Percentiles rank a stretch among this genome's conserved stretches.
These are phyloP conservation scores for Hycleus phaleratus DNA, from an alignment of 1,140 invertebrate genomes.

Conservation along the genomic window DNA sequence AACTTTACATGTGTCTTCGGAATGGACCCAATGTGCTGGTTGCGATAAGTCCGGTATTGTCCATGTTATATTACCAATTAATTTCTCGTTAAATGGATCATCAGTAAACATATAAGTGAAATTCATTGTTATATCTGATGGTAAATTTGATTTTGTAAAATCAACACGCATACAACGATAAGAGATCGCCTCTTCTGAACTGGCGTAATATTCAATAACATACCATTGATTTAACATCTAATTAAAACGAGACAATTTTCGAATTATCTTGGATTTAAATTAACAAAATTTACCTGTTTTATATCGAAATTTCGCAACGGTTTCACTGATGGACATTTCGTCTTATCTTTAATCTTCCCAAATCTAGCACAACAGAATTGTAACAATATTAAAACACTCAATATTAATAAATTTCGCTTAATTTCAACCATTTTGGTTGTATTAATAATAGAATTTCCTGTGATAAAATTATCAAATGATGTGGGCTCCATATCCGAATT, in stretches of 20 bases:
- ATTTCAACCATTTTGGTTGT: too few relatives aligned
- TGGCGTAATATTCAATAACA: slow-evolving; percentile 79
- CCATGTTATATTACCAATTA: slow-evolving; percentile 80
- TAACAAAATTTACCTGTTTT: slow-evolving; percentile 32
- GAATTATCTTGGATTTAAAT: neutral
- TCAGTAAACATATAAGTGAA: slow-evolving; percentile 78
- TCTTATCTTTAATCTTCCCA: slow-evolving; percentile 45
- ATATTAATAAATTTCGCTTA: too few relatives aligned
- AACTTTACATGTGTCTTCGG: slow-evolving; percentile 65
- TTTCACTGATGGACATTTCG: slow-evolving; percentile 50
- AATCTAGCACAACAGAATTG: too few relatives aligned
- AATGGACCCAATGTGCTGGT: slow-evolving; percentile 77
- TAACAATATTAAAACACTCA: too few relatives aligned
- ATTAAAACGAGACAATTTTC: neutral
- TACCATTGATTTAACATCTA: slow-evolving; percentile 74
- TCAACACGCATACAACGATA: slow-evolving; percentile 78
- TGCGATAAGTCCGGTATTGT: slow-evolving; percentile 59
- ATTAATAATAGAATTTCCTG: too few relatives aligned
- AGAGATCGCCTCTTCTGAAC: slow-evolving; percentile 70
- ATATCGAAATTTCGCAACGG: slow-evolving; percentile 48
- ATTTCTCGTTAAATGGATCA: slow-evolving; percentile 68
- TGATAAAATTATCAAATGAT: too few relatives aligned
- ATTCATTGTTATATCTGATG: slow-evolving; percentile 59
- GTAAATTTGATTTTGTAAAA: slow-evolving; percentile 50
- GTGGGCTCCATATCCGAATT: too few relatives aligned